phyloP scores from a whole-genome alignment of 2,797 vertebrate species.

The Cuculus canorus region DNA sequence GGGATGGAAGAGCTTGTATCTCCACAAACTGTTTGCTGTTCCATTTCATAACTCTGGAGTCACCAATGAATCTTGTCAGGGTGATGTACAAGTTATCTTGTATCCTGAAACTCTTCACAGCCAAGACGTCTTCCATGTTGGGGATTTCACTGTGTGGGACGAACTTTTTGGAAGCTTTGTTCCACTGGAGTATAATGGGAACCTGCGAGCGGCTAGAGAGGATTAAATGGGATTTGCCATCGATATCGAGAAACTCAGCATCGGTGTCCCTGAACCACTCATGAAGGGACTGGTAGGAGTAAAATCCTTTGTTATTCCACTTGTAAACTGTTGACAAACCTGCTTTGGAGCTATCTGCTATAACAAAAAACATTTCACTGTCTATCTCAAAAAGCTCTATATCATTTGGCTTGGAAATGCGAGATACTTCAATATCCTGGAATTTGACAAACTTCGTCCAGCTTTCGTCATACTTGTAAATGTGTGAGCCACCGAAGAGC shows the following conservation, averaged over 20 bases:
- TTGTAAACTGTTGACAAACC: constrained; percentile 97
- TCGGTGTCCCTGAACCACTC: constrained; percentile 99
- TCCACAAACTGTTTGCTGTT: constrained; percentile 91
- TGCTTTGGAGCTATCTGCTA: constrained; percentile 97
- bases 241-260: constrained; percentile 91
- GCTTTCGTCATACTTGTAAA: constrained; percentile 96
- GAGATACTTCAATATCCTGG: constrained; percentile 96
- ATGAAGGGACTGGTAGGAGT: constrained; percentile 94
- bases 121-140: constrained; percentile 96
- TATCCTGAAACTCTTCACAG: constrained; percentile 92
- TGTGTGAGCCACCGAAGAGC: constrained; percentile 97
- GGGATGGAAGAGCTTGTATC: constrained; percentile 93
- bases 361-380: constrained; percentile 92
- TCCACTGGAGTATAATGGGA: constrained; percentile 97
- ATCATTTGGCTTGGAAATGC: constrained; percentile 98
- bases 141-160: constrained; percentile 91
- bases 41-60: constrained; percentile 95
- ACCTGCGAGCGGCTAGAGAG: constrained; percentile 95
- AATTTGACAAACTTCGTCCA: constrained; percentile 98
- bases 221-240: constrained; percentile 92
- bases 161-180: constrained; percentile 90
- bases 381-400: constrained; percentile 95
- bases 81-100: constrained; percentile 91
- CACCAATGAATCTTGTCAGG: constrained; percentile 95
- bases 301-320: constrained; percentile 97